These are phyloP conservation scores for Porites lobata DNA, from an alignment of 92 coral and sea anemone genomes.

Conservation along the genomic window DNA sequence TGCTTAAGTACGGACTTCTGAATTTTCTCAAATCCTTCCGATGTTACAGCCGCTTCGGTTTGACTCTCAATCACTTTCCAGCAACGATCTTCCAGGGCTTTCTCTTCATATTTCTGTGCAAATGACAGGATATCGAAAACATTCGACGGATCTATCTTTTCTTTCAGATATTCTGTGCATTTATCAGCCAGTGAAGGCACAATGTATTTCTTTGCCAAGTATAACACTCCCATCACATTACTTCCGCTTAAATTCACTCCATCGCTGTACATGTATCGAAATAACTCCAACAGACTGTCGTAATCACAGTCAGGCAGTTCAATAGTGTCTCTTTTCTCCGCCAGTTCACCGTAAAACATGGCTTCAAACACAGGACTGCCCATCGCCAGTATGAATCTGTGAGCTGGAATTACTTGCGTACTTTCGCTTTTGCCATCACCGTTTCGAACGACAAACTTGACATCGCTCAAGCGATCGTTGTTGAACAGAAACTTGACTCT, in stretches of 20 bases:
- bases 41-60: too few species aligned
- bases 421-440: not conserved
- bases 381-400: slow-evolving; percentile 42
- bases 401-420: slow-evolving; percentile 36
- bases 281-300: slow-evolving; percentile 70
- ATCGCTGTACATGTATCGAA: slow-evolving; percentile 76
- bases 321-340: slow-evolving; percentile 28
- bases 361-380: slow-evolving; percentile 75
- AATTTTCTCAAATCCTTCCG: slow-evolving; percentile 1
- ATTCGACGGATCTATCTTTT: slow-evolving; percentile 68
- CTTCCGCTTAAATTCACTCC: slow-evolving; percentile 69
- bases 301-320: slow-evolving; percentile 57
- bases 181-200: slow-evolving; percentile 66
- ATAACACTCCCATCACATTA: slow-evolving; percentile 77
- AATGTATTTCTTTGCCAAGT: slow-evolving; percentile 77
- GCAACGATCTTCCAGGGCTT: too few species aligned
- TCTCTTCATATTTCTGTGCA: slow-evolving; percentile 44
- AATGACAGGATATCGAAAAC: slow-evolving; percentile 68
- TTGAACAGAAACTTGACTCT: slow-evolving; percentile 71
- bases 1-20: not conserved
- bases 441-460: slow-evolving; percentile 41
- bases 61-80: too few species aligned
- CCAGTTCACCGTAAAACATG: slow-evolving; percentile 78
- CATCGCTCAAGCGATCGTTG: slow-evolving; percentile 69
- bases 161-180: slow-evolving; percentile 66